Percentiles rank a stretch among this genome's conserved stretches.
These are phyloP conservation scores for Pithys albifrons DNA, from an alignment of 2,113 vertebrate species.

Conservation along the genomic window DNA sequence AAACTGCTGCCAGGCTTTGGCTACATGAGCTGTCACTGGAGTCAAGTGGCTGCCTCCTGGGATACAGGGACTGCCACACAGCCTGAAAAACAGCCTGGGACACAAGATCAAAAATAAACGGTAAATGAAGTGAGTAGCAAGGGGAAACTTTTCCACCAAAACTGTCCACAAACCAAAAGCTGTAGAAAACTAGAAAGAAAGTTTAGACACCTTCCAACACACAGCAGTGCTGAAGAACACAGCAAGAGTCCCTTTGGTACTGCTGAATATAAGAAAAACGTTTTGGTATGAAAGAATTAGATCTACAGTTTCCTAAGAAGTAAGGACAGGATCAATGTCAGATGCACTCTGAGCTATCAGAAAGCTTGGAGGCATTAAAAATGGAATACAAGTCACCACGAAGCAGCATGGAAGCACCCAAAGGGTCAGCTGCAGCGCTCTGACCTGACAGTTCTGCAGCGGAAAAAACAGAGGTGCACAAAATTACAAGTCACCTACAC, in stretches of 20 bases:
- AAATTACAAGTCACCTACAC: background rate
- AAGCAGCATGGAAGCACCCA: background rate
- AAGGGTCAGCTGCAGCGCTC: background rate
- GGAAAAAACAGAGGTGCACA: background rate
- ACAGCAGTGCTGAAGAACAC: background rate
- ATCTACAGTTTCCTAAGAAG: background rate
- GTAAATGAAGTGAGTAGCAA: background rate
- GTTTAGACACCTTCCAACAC: fast-evolving
- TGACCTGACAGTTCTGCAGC: background rate
- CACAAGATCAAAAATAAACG: background rate
- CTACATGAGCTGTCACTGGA: background rate
- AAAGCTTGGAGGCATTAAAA: background rate
- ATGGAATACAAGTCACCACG: background rate
- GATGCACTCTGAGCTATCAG: fast-evolving
- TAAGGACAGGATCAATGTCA: background rate
- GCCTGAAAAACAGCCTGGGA: background rate
- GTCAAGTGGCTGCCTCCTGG: background rate
- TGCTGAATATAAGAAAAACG: background rate
- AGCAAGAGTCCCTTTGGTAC: background rate
- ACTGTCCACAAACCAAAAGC: background rate
- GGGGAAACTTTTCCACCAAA: background rate
- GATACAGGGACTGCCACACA: background rate
- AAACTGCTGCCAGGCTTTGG: background rate
- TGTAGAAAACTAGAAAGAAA: background rate
- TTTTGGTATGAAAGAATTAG: background rate